Evolutionary conservation across 2,797 vertebrate species (phyloP).

Genomic region (Ara ararauna): DNA sequence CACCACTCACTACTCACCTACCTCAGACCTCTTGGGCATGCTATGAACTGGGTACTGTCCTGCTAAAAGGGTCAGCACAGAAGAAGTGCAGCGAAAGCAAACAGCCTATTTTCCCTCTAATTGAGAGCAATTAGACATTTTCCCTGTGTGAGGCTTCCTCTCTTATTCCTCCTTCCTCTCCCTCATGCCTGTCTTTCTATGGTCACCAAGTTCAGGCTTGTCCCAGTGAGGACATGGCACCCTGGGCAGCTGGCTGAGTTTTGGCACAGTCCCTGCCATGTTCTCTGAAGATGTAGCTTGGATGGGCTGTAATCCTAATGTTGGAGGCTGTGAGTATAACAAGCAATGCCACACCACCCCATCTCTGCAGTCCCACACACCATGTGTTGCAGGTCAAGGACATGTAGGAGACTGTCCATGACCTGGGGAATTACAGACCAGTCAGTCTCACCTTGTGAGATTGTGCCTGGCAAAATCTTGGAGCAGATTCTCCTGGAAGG

Average conservation of each 20-base stretch:
- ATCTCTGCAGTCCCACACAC: background rate
- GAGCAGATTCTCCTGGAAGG: no score
- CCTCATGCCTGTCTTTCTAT: background rate
- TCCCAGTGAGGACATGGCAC: background rate
- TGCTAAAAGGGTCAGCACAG: background rate
- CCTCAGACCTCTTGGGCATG: background rate
- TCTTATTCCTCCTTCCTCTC: background rate
- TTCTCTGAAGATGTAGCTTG: accelerated
- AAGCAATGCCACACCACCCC: background rate
- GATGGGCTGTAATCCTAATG: background rate
- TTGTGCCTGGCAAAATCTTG: no score
- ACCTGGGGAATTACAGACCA: no score
- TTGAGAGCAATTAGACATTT: background rate
- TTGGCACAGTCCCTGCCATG: background rate
- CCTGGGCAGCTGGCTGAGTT: background rate
- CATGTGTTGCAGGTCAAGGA: background rate
- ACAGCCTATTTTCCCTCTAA: background rate
- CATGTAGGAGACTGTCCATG: background rate
- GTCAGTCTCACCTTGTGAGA: no score
- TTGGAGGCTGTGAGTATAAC: background rate
- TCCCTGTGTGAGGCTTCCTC: background rate
- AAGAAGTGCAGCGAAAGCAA: background rate
- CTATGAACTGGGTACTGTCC: background rate
- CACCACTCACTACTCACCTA: background rate
- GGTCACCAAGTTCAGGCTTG: background rate